phyloP scores from a whole-genome alignment of 2,888 invertebrate genomes.

The Periphyllus acericola region DNA sequence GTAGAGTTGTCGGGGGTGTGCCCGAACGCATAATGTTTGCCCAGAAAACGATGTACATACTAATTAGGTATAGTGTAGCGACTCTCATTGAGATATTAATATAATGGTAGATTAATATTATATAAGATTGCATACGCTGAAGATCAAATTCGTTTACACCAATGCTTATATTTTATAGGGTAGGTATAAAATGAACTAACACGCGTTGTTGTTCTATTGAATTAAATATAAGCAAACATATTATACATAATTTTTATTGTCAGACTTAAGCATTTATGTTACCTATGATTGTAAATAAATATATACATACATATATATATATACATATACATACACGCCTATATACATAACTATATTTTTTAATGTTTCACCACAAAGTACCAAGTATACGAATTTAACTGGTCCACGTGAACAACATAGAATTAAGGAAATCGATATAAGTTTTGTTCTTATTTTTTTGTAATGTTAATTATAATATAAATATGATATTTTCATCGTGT shows the following conservation, averaged over 20 bases:
- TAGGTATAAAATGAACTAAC: background rate
- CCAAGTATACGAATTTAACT: background rate
- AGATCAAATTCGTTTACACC: background rate
- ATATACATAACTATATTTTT: conserved; percentile 5
- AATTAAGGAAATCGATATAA: background rate
- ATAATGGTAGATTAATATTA: background rate
- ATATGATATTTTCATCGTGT: background rate
- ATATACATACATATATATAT: conserved; percentile 19
- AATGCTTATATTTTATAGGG: background rate
- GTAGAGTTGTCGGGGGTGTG: too few species aligned
- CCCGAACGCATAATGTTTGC: background rate
- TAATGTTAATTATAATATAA: background rate
- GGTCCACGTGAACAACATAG: background rate
- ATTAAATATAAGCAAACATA: background rate
- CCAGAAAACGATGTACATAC: background rate
- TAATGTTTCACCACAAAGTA: background rate
- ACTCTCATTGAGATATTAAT: background rate
- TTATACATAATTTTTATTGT: background rate
- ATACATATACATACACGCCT: background rate
- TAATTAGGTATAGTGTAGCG: background rate
- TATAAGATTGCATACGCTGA: background rate
- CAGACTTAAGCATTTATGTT: conserved; percentile 16
- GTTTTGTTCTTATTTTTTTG: background rate
- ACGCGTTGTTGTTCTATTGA: background rate
- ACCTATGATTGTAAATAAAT: conserved; percentile 9